Base-by-base conservation (phyloP, 2,113 vertebrate species). In the Oreochromis niloticus region DNA sequence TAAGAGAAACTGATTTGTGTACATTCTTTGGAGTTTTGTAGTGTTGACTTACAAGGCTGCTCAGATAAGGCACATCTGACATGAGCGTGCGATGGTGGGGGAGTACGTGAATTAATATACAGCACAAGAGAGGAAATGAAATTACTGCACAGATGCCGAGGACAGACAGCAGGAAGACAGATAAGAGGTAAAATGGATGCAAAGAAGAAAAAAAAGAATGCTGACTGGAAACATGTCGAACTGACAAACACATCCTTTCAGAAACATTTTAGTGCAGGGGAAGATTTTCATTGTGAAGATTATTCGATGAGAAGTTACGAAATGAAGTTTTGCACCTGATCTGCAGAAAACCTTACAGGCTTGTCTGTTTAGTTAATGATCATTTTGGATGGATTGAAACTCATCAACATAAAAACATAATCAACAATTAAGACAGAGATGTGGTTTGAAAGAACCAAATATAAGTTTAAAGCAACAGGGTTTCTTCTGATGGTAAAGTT, bases 91-190 rank as follows among this genome's bases (percentile, higher is more conserved):
- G 46, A n/a, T 56, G 30, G 19, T 11, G 71, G n/a, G 66, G 54
- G 75, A 59, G 22, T 16, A 84, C 27, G 80, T 50, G 52, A 87
- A 89, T 91, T 27, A 88, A 89, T 84, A 92, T 9, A 89, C 55
- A 88, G 66, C 75, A 82, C 55, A 81, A 80, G 46, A 87, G 59
- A 94, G 90, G 89, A 93, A 94, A 94, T 92, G 30, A 93, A 95
- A 93, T 94, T 90, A 95, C 82, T 75, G 87, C 46, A 82, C 61
- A 85, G 86, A 91, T 86, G 57, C 82, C 32, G 83, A 61, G 3
- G 34, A 80, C 9, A 73, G 87, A 86, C 89, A 83, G 32, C 50
- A 61, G 79, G 30, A 75, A 56, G 82, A 85, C 59, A 84, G 90
- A 91, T 90, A 80, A 87, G 85, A 91, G 54, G 83, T 11, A 83